Base-by-base conservation (phyloP, 2,797 vertebrate genomes). In the Eulemur coronatus region DNA sequence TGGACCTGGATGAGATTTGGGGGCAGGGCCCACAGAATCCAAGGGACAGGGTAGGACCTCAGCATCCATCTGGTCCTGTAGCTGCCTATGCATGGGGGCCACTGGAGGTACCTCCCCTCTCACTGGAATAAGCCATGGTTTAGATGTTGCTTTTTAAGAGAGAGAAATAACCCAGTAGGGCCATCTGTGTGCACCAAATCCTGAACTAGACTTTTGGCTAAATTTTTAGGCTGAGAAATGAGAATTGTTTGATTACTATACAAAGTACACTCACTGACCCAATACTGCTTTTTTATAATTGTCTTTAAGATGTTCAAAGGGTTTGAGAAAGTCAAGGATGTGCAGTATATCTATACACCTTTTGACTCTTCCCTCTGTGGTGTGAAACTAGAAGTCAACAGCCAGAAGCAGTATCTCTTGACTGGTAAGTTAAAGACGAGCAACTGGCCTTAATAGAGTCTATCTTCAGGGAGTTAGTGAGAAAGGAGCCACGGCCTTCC, bases 281-380 rank as follows among this genome's bases (percentile, higher is more conserved):
- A 43, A 63, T 22, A 69, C 0, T 91, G 43, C 59, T 70, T 97
- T 87, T 89, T 81, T 35, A 0, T 97, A 96, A 92, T 95, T 96
- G 82, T 95, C 75, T 98, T 98, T 93, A 97, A 99, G 99, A 99
- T 99, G 99, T 99, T 99, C 97, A 99, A 99, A 99, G 99, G 99
- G 59, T 99, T 99, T 97, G 99, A 99, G 97, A 99, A 99, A 97
- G 98, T 99, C 95, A 99, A 99, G 97, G 99, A 99, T 84, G 99
- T 99, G 97, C 99, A 99, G 96, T 99, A 99, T 50, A 98, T 99
- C 97, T 99, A 99, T 94, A 99, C 99, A 0, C 99, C 99, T 14
- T 98, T 99, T 85, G 99, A 99, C 97, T 99, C 99, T 1, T 99
- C 99, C 13, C 98, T 99, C 94, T 99, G 99, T 97, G 99, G 99